Evolutionary conservation across 2,888 invertebrate species (phyloP).

Genomic region (Oxystoma pomonae): DNA sequence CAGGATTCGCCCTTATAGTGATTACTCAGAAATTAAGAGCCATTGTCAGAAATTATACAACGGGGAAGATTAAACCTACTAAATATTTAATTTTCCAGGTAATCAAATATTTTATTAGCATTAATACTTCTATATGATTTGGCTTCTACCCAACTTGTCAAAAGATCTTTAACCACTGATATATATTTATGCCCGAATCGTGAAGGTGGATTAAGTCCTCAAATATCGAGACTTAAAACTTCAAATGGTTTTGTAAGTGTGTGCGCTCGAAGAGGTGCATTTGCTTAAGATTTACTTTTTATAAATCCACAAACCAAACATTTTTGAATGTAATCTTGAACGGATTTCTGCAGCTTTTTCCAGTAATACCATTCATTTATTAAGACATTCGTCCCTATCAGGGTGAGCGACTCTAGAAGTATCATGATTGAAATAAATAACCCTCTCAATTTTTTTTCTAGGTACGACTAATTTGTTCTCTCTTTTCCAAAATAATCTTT

Average conservation of each 20-base stretch:
- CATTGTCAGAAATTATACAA: no score
- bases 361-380: constrained; percentile 1
- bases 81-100: no score
- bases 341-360: not conserved
- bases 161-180: constrained; percentile 9
- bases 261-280: constrained; percentile 6
- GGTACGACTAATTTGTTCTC: not conserved
- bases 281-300: not conserved
- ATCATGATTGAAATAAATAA: not conserved
- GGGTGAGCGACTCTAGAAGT: not conserved
- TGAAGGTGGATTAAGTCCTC: constrained; percentile 7
- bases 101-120: no score
- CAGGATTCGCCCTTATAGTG: constrained; percentile 16
- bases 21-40: constrained; percentile 26
- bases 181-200: constrained; percentile 3
- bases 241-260: constrained; percentile 3
- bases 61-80: no score
- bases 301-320: not conserved
- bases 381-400: constrained; percentile 2
- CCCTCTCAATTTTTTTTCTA: not conserved
- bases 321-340: not conserved
- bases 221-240: constrained; percentile 6
- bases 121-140: constrained; percentile 5
- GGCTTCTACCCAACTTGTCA: constrained; percentile 11
- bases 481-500: not conserved